Evolutionary conservation across 1,140 invertebrate genomes (phyloP).

Genomic region (Pollicipes pollicipes): DNA sequence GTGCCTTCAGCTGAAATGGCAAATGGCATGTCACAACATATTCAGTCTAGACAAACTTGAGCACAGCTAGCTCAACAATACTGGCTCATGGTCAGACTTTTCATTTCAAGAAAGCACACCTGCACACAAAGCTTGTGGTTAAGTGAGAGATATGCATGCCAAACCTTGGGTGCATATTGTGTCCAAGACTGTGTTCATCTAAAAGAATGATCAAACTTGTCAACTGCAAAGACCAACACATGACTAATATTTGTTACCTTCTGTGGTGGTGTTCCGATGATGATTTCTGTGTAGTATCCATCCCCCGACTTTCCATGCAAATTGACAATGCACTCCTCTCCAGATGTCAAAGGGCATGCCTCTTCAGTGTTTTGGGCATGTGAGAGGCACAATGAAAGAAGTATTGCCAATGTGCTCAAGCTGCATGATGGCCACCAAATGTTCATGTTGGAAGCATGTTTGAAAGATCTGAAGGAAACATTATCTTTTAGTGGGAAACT

Average conservation of each 20-base stretch:
- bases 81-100: background rate
- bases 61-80: no score
- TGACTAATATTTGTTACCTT: constrained; percentile 20
- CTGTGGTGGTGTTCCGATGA: constrained; percentile 29
- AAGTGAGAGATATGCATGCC: background rate
- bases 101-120: constrained; percentile 3
- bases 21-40: background rate
- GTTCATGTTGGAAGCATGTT: no score
- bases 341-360: no score
- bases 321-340: constrained; percentile 12
- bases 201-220: no score
- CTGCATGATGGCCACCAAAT: no score
- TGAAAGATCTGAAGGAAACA: no score
- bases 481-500: no score
- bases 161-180: background rate
- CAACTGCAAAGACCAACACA: no score
- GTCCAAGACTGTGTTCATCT: no score
- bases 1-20: constrained; percentile 28
- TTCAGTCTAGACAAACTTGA: constrained; percentile 2
- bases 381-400: no score
- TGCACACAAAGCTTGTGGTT: background rate
- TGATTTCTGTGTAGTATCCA: constrained; percentile 28
- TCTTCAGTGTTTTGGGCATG: no score
- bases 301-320: constrained; percentile 26
- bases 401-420: no score